Conservation (phyloP, 2,113 vertebrate genomes). For the Carassius carassius region DNA sequence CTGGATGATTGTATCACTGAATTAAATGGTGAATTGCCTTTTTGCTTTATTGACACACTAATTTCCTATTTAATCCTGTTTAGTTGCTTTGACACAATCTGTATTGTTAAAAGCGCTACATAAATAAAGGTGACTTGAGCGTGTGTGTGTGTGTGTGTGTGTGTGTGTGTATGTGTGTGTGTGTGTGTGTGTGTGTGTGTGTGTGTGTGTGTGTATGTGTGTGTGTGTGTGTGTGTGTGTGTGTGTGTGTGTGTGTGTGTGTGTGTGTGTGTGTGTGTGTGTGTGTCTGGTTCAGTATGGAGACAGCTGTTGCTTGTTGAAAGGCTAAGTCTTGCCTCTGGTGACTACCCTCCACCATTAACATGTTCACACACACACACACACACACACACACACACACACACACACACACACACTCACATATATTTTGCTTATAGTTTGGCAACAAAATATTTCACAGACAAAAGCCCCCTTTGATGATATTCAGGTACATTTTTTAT, state of each 20-base stretch:
- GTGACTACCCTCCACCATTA: constrained; percentile 13
- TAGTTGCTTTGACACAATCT: too few relatives aligned
- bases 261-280: constrained; percentile 27
- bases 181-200: constrained; percentile 26
- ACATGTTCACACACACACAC: constrained; percentile 1
- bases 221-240: constrained; percentile 26
- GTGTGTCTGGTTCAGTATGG: constrained; percentile 12
- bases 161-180: constrained; percentile 11
- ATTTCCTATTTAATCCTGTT: too few relatives aligned
- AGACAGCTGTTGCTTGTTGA: constrained; percentile 53
- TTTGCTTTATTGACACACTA: too few relatives aligned
- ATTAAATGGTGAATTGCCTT: too few relatives aligned
- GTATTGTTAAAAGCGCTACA: too few relatives aligned
- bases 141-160: constrained; percentile 8
- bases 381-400: neutral
- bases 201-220: too few relatives aligned
- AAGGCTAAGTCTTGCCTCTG: constrained; percentile 48
- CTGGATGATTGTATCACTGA: too few relatives aligned
- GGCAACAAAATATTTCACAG: neutral
- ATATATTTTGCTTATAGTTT: neutral
- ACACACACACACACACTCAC: neutral
- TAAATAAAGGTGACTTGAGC: too few relatives aligned
- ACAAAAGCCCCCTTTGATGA: neutral
- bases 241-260: constrained; percentile 23
- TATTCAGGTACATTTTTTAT: neutral